Conservation (phyloP, 2,113 vertebrate species). For the Istiophorus platypterus region DNA sequence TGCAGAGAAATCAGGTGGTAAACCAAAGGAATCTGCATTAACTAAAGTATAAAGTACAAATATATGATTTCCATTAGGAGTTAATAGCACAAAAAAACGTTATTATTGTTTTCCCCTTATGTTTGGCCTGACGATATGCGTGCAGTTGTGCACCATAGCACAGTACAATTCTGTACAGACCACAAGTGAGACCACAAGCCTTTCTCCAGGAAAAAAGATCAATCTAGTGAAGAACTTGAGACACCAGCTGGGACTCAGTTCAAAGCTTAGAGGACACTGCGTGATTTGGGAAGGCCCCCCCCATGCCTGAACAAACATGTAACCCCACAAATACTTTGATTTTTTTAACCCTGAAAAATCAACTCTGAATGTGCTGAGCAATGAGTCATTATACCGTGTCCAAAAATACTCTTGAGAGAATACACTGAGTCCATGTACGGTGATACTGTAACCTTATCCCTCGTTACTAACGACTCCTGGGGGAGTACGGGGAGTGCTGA, state of each 20-base stretch:
- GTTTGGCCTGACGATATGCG: background rate
- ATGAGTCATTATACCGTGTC: slow-evolving; percentile 55
- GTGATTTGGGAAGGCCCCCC: slow-evolving; percentile 19
- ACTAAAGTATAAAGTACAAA: slow-evolving; percentile 12
- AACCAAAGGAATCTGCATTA: slow-evolving; percentile 17
- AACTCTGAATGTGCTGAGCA: slow-evolving; percentile 50
- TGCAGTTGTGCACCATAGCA: slow-evolving; percentile 10
- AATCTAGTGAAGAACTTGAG: background rate
- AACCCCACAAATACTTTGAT: slow-evolving; percentile 43
- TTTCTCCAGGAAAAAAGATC: slow-evolving; percentile 23
- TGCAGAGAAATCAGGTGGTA: background rate
- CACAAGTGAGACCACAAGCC: slow-evolving; percentile 23
- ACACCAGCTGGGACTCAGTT: slow-evolving; percentile 23
- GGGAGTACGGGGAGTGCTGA: slow-evolving; percentile 8
- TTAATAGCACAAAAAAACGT: background rate
- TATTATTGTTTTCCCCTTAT: background rate
- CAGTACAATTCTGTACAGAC: background rate
- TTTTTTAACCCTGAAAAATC: slow-evolving; percentile 62
- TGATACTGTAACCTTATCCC: slow-evolving; percentile 51
- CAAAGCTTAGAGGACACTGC: slow-evolving; percentile 1
- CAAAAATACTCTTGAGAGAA: slow-evolving; percentile 53
- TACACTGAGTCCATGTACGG: slow-evolving; percentile 75
- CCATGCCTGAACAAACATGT: slow-evolving; percentile 39
- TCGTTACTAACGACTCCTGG: slow-evolving; percentile 7
- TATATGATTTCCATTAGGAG: background rate